Percentiles rank a stretch among this genome's conserved stretches.
Evolutionary conservation across 2,888 invertebrate genomes (phyloP).

Genomic region (Platerodrilus igneus): DNA sequence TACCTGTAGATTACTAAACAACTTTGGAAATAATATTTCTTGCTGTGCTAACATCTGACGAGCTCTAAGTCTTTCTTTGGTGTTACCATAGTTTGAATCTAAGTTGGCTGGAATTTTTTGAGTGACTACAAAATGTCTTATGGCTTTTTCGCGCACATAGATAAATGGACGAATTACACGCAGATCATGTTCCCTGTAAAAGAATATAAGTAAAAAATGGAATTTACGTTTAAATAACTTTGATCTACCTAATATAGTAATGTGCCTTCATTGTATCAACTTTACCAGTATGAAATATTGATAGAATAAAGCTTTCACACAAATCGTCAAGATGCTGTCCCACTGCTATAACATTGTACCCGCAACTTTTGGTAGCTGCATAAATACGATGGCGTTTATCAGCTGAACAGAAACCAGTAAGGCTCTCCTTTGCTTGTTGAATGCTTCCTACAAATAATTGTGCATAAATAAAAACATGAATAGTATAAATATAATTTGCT

Average conservation of each 20-base stretch:
- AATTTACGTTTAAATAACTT: background rate
- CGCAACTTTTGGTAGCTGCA: constrained; percentile 66
- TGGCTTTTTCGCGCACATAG: constrained; percentile 73
- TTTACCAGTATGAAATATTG: constrained; percentile 75
- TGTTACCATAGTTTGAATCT: constrained; percentile 34
- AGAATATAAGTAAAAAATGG: constrained; percentile 7
- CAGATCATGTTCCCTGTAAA: constrained; percentile 68
- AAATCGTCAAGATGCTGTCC: constrained; percentile 84
- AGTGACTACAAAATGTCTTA: constrained; percentile 69
- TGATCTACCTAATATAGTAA: constrained; percentile 64
- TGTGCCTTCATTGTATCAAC: constrained; percentile 75
- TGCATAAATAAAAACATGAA: too few species aligned
- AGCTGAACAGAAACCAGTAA: constrained; percentile 67
- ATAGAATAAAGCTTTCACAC: constrained; percentile 75
- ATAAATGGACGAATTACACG: constrained; percentile 83
- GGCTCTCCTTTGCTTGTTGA: constrained; percentile 47
- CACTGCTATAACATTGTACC: constrained; percentile 82
- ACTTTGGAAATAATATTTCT: constrained; percentile 68
- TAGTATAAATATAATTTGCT: too few species aligned
- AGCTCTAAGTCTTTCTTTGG: constrained; percentile 52
- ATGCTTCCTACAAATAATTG: constrained; percentile 50
- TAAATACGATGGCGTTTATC: constrained; percentile 72
- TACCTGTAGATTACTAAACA: constrained; percentile 68
- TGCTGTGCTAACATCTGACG: constrained; percentile 69
- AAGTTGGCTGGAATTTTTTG: constrained; percentile 66